Conservation (phyloP, 2,888 invertebrate species). For the Auanema freiburgensis region DNA sequence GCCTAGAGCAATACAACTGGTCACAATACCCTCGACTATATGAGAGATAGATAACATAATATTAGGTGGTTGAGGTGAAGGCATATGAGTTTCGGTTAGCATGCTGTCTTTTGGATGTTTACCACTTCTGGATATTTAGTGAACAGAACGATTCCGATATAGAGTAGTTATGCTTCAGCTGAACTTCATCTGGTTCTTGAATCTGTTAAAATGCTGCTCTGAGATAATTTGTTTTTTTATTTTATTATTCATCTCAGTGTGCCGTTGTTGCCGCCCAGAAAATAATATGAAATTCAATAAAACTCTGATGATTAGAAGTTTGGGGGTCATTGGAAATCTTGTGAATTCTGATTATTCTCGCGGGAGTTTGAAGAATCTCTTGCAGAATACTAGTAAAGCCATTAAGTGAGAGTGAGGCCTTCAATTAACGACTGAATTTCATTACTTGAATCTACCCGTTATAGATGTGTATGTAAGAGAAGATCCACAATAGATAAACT, state of each 20-base stretch:
- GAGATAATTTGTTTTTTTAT: constrained; percentile 10
- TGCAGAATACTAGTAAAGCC: too few relatives aligned
- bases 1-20: constrained; percentile 2
- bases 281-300: too few relatives aligned
- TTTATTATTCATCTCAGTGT: constrained; percentile 1
- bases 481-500: too few relatives aligned
- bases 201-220: not conserved
- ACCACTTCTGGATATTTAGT: not conserved
- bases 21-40: not conserved
- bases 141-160: not conserved
- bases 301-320: too few relatives aligned
- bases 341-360: too few relatives aligned
- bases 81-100: not conserved
- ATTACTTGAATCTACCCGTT: too few relatives aligned
- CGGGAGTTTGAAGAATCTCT: too few relatives aligned
- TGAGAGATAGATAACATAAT: not conserved
- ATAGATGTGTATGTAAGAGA: too few relatives aligned
- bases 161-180: not conserved
- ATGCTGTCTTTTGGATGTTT: not conserved
- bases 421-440: too few relatives aligned
- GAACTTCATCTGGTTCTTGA: not conserved
- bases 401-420: too few relatives aligned
- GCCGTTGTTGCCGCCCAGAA: not conserved
- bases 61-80: not conserved
- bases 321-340: too few relatives aligned